Conservation (phyloP, 2,888 invertebrate genomes). For the Phengaris alcon region DNA sequence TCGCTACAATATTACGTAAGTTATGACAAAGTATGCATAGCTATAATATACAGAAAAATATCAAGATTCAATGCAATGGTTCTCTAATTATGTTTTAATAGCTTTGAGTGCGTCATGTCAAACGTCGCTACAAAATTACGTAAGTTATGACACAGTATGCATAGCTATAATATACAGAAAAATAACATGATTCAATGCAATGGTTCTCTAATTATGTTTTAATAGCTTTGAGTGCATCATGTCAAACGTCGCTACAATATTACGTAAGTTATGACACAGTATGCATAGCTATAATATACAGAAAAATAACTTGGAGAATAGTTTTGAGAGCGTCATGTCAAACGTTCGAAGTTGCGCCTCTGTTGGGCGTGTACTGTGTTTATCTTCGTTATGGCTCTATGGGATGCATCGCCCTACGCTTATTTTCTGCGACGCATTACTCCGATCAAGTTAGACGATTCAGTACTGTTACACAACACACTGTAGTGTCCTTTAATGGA, state of each 20-base stretch:
- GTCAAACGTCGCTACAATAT: neutral
- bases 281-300: no score
- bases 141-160: no score
- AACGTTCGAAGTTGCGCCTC: neutral
- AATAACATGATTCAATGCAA: neutral
- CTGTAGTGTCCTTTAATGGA: no score
- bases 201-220: constrained; percentile 5
- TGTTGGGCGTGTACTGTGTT: neutral
- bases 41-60: no score
- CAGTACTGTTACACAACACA: no score
- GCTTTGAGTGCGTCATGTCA: neutral
- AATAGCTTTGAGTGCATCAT: neutral
- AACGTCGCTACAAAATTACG: no score
- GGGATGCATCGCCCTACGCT: constrained; percentile 26
- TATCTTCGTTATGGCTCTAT: constrained; percentile 35
- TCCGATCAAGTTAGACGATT: no score
- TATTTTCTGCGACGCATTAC: no score
- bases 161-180: no score
- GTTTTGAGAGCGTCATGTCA: neutral
- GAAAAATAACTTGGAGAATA: neutral
- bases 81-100: neutral
- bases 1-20: no score
- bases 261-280: no score
- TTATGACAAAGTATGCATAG: no score
- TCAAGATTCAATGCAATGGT: neutral